A percentile compares a stretch with the other conserved stretches of the same genome.
Evolutionary conservation across 2,113 vertebrate genomes (phyloP).

Genomic region (Brachypteracias leptosomus): DNA sequence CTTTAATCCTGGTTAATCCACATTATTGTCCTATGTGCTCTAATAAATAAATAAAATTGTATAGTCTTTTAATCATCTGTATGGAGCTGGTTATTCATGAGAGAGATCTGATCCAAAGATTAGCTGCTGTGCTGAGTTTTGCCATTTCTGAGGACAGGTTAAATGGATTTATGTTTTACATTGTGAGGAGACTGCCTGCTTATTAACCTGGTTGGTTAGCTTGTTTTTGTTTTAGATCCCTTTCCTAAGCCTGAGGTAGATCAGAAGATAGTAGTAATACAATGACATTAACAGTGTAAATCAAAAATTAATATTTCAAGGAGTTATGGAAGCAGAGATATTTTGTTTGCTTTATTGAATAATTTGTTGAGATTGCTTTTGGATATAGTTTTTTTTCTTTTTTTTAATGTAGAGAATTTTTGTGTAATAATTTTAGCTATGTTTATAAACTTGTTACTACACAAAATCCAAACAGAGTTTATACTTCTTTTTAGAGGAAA

Average conservation of each 20-base stretch:
- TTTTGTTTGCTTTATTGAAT: not conserved
- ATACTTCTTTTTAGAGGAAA: not conserved
- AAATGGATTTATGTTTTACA: slow-evolving; percentile 15
- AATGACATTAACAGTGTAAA: not conserved
- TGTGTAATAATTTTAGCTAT: not conserved
- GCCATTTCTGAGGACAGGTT: not conserved
- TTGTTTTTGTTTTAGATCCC: not conserved
- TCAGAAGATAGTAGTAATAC: not conserved
- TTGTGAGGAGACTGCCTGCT: not conserved
- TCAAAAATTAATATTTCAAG: not conserved
- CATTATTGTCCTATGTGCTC: slow-evolving; percentile 57
- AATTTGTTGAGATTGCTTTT: not conserved
- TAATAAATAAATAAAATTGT: slow-evolving; percentile 9
- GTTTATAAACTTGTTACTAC: not conserved
- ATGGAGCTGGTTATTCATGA: not conserved
- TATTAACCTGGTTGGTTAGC: not conserved
- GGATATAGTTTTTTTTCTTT: not conserved
- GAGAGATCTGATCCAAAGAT: not conserved
- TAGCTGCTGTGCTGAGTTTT: not conserved
- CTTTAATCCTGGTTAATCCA: slow-evolving; percentile 71
- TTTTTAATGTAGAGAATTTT: not conserved
- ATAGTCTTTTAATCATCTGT: slow-evolving; percentile 24
- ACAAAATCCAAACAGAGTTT: not conserved
- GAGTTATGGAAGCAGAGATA: not conserved
- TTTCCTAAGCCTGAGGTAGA: slow-evolving; percentile 13